phyloP scores from a whole-genome alignment of 2,113 vertebrate genomes.

The Microcebus murinus region DNA sequence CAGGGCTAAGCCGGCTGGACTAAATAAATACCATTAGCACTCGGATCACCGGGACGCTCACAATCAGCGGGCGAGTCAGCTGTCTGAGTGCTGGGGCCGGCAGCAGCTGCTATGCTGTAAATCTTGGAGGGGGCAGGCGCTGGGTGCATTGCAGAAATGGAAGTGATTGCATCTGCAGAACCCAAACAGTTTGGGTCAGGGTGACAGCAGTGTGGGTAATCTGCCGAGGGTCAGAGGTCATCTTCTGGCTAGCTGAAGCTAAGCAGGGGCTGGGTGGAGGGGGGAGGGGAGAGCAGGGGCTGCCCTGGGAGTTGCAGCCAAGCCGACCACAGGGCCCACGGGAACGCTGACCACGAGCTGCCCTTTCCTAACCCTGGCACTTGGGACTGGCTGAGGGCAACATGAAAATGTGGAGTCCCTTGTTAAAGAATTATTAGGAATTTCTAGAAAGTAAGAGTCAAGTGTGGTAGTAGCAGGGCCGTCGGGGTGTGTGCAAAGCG shows the following conservation, averaged over 20 bases:
- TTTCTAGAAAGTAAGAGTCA: constrained; percentile 5
- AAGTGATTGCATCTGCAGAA: constrained; percentile 61
- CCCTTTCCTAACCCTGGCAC: not conserved
- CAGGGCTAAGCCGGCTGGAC: constrained; percentile 75
- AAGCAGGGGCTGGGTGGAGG: not conserved
- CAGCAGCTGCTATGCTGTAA: constrained; percentile 63
- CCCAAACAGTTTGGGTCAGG: constrained; percentile 31
- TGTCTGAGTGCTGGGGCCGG: constrained; percentile 47
- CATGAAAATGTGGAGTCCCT: not conserved
- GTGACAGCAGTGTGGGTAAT: constrained; percentile 12
- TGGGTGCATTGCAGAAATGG: not conserved
- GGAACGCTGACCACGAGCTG: not conserved
- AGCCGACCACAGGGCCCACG: rapidly evolving
- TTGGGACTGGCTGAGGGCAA: not conserved
- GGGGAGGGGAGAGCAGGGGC: not conserved
- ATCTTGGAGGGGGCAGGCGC: not conserved
- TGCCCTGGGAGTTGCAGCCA: not conserved
- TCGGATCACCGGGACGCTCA: constrained; percentile 40
- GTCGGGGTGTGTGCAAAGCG: not conserved
- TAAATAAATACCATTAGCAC: constrained; percentile 78
- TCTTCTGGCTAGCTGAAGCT: constrained; percentile 34
- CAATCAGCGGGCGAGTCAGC: constrained; percentile 71
- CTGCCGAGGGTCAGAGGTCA: constrained; percentile 44
- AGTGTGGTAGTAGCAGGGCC: not conserved
- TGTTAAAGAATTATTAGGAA: not conserved